Conservation (phyloP, 1,140 invertebrate species). For the Ostrea edulis region DNA sequence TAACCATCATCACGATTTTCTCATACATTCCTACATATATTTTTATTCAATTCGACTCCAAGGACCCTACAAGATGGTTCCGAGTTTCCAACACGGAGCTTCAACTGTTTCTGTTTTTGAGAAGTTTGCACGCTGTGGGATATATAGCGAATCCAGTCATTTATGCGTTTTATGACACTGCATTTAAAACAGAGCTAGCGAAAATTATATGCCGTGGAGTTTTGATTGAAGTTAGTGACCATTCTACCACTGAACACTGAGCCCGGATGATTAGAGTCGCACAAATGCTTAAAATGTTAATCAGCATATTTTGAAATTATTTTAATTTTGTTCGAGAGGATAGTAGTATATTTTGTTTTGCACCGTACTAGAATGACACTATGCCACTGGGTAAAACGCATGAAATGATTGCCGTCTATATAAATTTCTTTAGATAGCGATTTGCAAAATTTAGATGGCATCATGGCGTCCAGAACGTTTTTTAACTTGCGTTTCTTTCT, state of each 20-base stretch:
- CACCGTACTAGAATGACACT: too few species aligned
- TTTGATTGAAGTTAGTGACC: not conserved
- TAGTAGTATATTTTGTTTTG: too few species aligned
- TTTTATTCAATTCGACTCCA: conserved; percentile 9
- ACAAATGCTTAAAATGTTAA: not conserved
- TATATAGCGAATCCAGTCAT: conserved; percentile 32
- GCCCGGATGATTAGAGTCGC: not conserved
- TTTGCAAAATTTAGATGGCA: too few species aligned
- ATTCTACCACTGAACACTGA: not conserved
- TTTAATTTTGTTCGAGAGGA: too few species aligned
- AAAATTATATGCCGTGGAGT: not conserved
- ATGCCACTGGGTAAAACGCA: too few species aligned
- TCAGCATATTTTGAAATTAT: too few species aligned
- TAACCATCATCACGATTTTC: conserved; percentile 15
- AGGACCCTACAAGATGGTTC: not conserved
- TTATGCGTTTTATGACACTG: conserved; percentile 26
- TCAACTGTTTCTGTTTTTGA: conserved; percentile 10
- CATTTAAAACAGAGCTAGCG: not conserved
- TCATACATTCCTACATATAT: conserved; percentile 24
- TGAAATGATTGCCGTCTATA: too few species aligned
- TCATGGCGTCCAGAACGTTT: too few species aligned
- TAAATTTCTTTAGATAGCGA: too few species aligned
- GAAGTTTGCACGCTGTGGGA: conserved; percentile 11
- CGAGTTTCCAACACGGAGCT: not conserved
- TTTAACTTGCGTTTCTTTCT: too few species aligned